Evolutionary conservation across 2,888 invertebrate species (phyloP).

Genomic region (Aricia artaxerxes): DNA sequence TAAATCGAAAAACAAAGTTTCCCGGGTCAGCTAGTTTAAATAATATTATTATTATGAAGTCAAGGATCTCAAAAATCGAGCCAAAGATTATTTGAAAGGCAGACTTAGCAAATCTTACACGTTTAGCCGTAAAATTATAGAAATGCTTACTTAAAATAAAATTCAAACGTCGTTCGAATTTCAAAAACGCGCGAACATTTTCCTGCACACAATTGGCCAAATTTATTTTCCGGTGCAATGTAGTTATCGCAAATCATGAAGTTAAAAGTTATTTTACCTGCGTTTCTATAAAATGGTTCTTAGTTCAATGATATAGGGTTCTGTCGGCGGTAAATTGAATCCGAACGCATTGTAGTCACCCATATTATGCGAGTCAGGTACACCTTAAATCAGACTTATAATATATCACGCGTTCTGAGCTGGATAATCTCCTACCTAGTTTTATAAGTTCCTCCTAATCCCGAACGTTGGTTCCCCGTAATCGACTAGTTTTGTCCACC

Average conservation of each 20-base stretch:
- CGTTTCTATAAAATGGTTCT: not conserved
- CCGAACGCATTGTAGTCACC: not conserved
- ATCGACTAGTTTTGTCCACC: not conserved
- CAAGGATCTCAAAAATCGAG: not conserved
- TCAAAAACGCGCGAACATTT: not conserved
- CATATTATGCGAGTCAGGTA: not conserved
- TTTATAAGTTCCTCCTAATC: not conserved
- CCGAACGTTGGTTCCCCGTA: not conserved
- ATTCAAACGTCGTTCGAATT: not conserved
- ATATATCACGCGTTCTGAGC: not conserved
- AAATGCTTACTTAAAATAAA: not conserved
- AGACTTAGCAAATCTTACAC: not conserved
- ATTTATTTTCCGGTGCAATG: conserved; percentile 16
- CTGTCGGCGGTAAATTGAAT: not conserved
- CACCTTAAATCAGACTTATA: conserved; percentile 3
- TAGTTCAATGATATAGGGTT: not conserved
- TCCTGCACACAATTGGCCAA: conserved; percentile 14
- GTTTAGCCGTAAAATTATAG: not conserved
- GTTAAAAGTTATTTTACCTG: not conserved
- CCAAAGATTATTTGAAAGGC: not conserved
- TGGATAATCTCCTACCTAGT: not conserved
- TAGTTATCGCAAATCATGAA: not conserved
- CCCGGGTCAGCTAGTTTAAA: too few relatives aligned
- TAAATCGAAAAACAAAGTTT: too few relatives aligned
- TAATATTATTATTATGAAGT: too few relatives aligned